phyloP scores from a whole-genome alignment of 2,113 vertebrate species.

The Nannospalax galili region DNA sequence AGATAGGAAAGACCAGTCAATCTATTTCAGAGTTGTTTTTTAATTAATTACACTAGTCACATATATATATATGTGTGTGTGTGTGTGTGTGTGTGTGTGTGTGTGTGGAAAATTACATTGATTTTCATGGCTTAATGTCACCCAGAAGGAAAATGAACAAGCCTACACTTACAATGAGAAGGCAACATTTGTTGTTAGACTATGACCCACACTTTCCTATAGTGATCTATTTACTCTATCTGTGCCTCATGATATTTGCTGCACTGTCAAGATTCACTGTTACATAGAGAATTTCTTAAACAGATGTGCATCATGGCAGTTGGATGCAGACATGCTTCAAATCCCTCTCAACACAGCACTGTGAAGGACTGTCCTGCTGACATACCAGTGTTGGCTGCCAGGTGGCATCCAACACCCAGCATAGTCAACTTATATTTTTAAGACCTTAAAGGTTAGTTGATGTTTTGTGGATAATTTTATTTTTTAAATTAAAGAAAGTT shows the following conservation, averaged over 20 bases:
- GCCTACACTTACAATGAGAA: not conserved
- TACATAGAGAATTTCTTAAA: not conserved
- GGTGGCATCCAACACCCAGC: not conserved
- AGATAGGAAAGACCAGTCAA: not conserved
- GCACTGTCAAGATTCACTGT: not conserved
- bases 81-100: no score
- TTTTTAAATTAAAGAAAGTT: conserved; percentile 44
- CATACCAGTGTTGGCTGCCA: not conserved
- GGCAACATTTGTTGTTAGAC: not conserved
- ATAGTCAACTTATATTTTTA: not conserved
- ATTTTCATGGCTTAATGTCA: conserved; percentile 17
- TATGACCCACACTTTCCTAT: not conserved
- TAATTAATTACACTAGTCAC: not conserved
- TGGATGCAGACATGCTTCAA: not conserved
- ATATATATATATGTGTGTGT: no score
- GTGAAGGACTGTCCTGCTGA: not conserved
- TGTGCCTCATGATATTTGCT: not conserved
- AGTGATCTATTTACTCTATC: not conserved
- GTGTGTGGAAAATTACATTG: not conserved
- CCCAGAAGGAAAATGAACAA: conserved; percentile 25
- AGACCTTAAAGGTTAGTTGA: conserved; percentile 24
- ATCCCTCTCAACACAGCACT: not conserved
- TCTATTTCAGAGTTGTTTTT: conserved; percentile 38
- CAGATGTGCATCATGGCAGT: not conserved
- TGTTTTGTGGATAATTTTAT: conserved; percentile 54